Percentiles rank a stretch among this genome's conserved stretches.
Evolutionary conservation across 2,888 invertebrate genomes (phyloP).

Genomic region (Rhagium mordax): DNA sequence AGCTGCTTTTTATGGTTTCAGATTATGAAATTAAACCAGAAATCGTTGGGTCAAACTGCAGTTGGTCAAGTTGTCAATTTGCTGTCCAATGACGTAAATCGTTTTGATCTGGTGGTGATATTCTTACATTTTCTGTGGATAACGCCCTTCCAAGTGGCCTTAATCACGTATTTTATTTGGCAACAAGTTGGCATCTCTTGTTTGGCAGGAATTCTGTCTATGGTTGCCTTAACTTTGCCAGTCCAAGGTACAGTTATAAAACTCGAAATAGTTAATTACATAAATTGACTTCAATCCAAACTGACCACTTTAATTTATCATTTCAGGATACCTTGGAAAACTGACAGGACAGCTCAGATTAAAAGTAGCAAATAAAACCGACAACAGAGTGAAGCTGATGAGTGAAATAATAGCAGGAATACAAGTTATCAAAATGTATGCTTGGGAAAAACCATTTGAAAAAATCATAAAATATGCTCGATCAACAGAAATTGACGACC

Average conservation of each 20-base stretch:
- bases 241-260: conserved; percentile 67
- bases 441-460: conserved; percentile 82
- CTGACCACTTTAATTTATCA: not conserved
- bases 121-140: conserved; percentile 86
- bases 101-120: conserved; percentile 82
- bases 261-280: not conserved
- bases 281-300: no score
- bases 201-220: conserved; percentile 75
- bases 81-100: conserved; percentile 87
- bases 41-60: conserved; percentile 85
- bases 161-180: conserved; percentile 76
- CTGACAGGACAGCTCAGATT: conserved; percentile 67
- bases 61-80: conserved; percentile 87
- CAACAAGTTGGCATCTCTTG: conserved; percentile 72
- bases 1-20: conserved; percentile 59
- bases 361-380: conserved; percentile 72
- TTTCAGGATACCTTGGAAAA: conserved; percentile 60
- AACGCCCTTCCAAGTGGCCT: conserved; percentile 81
- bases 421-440: conserved; percentile 84
- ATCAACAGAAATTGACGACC: conserved; percentile 78
- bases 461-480: conserved; percentile 74
- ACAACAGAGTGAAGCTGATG: conserved; percentile 80
- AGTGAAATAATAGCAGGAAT: conserved; percentile 82
- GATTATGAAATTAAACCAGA: conserved; percentile 77
- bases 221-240: conserved; percentile 71